phyloP scores from a whole-genome alignment of 2,888 invertebrate species.

The Baronia brevicornis region DNA sequence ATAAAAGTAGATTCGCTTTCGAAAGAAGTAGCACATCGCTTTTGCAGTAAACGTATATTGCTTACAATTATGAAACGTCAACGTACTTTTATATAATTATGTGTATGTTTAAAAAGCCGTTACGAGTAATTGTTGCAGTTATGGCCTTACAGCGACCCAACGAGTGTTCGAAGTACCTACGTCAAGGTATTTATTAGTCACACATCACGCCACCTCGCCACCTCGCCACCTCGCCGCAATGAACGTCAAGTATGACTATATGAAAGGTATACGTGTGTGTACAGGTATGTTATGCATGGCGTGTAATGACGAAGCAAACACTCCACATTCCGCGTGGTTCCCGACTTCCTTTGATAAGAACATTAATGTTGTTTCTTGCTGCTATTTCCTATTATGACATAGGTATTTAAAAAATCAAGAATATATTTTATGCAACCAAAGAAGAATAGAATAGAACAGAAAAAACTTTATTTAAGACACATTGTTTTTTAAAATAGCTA shows the following conservation, averaged over 20 bases:
- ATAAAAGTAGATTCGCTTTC: conserved; percentile 7
- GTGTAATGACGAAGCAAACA: conserved; percentile 29
- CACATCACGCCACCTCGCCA: conserved; percentile 30
- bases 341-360: conserved; percentile 20
- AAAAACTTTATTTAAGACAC: no score
- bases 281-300: conserved; percentile 8
- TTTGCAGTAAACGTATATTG: conserved; percentile 3
- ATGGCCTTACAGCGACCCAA: no score
- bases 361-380: conserved; percentile 15
- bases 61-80: conserved; percentile 9
- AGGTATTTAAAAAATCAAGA: no score
- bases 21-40: conserved; percentile 4
- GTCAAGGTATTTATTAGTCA: conserved; percentile 22
- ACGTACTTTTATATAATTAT: conserved; percentile 2
- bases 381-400: conserved; percentile 10
- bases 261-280: conserved; percentile 4
- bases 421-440: no score
- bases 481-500: no score
- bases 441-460: no score
- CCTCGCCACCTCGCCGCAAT: conserved; percentile 23
- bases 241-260: conserved; percentile 9
- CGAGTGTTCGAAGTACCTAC: conserved; percentile 5
- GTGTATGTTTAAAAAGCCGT: conserved; percentile 1
- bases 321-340: conserved; percentile 30
- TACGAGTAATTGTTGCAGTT: conserved; percentile 1